Conservation (phyloP, 1,140 invertebrate species). For the Phenacoccus solenopsis region DNA sequence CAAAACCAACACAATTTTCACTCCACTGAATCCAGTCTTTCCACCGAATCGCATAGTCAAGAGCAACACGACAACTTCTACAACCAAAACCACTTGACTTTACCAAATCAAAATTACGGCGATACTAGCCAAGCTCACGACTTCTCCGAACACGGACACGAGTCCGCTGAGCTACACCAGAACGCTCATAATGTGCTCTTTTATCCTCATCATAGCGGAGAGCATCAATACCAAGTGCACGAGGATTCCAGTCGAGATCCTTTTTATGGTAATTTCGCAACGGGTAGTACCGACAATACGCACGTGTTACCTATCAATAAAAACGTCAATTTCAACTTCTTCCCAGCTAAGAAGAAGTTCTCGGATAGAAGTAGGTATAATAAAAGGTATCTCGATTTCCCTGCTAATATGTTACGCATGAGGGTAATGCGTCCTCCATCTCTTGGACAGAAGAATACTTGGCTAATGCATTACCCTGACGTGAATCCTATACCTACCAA, state of each 20-base stretch:
- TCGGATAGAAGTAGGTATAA: neutral
- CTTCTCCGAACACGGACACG: constrained; percentile 5
- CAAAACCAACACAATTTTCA: neutral
- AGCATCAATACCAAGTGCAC: constrained; percentile 21
- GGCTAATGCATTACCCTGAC: constrained; percentile 4
- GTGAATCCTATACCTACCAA: neutral
- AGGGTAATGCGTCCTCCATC: constrained; percentile 20
- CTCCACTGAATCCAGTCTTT: neutral
- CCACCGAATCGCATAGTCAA: neutral
- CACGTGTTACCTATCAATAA: neutral
- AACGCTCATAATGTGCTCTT: neutral
- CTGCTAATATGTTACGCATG: neutral
- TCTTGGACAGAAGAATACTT: constrained; percentile 21
- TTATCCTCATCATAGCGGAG: neutral
- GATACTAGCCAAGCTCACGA: neutral
- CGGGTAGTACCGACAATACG: neutral
- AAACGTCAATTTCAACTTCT: neutral
- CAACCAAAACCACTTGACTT: neutral
- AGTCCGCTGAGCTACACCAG: neutral
- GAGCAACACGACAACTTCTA: neutral
- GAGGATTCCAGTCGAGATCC: neutral
- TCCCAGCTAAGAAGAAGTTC: neutral
- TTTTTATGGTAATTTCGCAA: neutral
- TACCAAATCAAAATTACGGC: neutral
- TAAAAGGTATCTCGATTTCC: neutral